Evolutionary conservation across 64 coral and sea anemone genomes (phyloP).

Genomic region (Porites australiensis): DNA sequence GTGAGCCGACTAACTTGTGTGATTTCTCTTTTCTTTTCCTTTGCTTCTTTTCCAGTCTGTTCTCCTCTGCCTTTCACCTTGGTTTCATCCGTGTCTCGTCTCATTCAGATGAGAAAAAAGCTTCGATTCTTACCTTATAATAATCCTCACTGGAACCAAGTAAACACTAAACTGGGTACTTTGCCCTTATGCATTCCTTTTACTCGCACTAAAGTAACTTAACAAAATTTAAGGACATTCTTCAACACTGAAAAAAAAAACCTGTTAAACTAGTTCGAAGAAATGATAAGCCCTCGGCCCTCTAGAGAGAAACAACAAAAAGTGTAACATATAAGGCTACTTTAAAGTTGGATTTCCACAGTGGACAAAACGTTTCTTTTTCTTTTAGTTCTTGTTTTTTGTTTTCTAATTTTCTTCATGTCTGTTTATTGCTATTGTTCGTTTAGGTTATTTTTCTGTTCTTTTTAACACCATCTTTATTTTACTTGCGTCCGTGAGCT

Average conservation of each 20-base stretch:
- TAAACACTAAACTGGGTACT: constrained; percentile 53
- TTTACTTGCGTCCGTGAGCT: too few species aligned
- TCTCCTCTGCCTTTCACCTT: constrained; percentile 76
- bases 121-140: constrained; percentile 38
- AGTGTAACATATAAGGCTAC: too few species aligned
- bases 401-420: not conserved
- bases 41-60: constrained; percentile 77
- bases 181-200: not conserved
- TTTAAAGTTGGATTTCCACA: too few species aligned
- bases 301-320: too few species aligned
- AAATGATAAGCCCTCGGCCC: too few species aligned
- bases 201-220: not conserved
- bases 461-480: too few species aligned
- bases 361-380: not conserved
- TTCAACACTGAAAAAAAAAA: too few species aligned
- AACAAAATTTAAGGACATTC: too few species aligned
- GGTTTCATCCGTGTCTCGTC: constrained; percentile 90
- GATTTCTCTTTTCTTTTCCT: constrained; percentile 48
- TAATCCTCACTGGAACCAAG: constrained; percentile 12
- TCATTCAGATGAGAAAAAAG: constrained; percentile 93
- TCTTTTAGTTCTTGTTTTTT: not conserved
- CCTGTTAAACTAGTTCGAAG: too few species aligned
- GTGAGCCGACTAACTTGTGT: constrained; percentile 51
- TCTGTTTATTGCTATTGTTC: not conserved
- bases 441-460: not conserved